A percentile compares a stretch with the other conserved stretches of the same genome.
Conservation (phyloP, 2,113 vertebrate species). For the Nettapus auritus region DNA sequence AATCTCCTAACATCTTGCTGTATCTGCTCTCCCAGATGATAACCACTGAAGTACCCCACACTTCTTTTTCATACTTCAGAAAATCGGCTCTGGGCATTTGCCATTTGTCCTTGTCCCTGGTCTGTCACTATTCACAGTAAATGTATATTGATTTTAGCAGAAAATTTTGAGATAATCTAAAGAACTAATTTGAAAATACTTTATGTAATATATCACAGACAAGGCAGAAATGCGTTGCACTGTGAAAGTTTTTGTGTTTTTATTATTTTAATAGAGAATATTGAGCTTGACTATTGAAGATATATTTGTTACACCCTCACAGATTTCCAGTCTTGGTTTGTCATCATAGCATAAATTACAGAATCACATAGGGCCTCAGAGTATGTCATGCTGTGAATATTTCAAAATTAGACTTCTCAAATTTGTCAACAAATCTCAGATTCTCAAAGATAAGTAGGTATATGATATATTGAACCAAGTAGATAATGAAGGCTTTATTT, state of each 20-base stretch:
- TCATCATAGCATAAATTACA: neutral
- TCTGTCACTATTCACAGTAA: neutral
- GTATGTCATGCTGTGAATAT: neutral
- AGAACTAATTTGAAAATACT: neutral
- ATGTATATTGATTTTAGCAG: neutral
- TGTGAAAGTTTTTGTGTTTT: neutral
- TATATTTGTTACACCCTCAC: neutral
- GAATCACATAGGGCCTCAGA: neutral
- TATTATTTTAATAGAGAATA: neutral
- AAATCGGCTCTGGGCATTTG: neutral
- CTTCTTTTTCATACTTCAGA: neutral
- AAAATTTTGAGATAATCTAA: neutral
- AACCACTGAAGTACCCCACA: neutral
- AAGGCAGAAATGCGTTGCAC: neutral
- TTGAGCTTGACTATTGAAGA: neutral
- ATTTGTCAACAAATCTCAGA: neutral
- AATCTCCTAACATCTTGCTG: neutral
- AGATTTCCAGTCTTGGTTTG: neutral
- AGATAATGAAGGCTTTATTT: neutral
- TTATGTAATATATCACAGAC: neutral
- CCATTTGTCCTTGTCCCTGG: neutral
- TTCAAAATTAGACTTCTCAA: neutral
- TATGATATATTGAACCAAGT: neutral
- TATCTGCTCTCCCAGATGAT: neutral
- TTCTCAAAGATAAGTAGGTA: neutral